Base-by-base conservation (phyloP, 1,140 invertebrate species). In the Protaetia brevitarsis region DNA sequence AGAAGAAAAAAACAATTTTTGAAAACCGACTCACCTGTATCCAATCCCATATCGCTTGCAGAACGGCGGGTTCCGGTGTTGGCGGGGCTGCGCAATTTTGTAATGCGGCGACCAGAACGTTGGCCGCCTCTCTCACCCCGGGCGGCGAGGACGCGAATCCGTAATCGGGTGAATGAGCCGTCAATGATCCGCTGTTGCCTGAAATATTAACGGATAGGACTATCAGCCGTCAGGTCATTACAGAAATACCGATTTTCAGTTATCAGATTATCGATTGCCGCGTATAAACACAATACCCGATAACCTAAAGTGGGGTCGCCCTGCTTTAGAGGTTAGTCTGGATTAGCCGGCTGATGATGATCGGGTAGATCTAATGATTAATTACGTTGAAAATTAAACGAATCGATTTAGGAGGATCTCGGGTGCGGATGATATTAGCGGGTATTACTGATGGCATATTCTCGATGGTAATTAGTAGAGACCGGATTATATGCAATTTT, bases 111-210 rank as follows among this genome's bases (percentile, higher is more conserved):
- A 70, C 69, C 26, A 78, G 70, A 56, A 65, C 59, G 63, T 71
- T 76, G 21, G 77, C 72, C n/a, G 75, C 77, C 36, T 78, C 77
- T 58, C 73, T 64, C 0, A 78, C 71, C 13, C 73, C 72, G n/a
- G 72, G 72, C 8, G 73, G 71, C n/a, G 68, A 68, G 29, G 65
- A 67, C 19, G 60, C 66, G 63, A 77, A 77, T 6, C 75, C 75
- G 67, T 77, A 78, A 56, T 78, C 77, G 4, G 77, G 77, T 7
- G 77, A 78, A 70, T 78, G 76, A 3, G 76, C 69, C 21, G 71
- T 75, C 41, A 76, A 65, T 7, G 75, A 73, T 29, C 74, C 73
- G 28, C 69, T 76, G 63, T 75, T 76, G 64, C 77, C 77, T 78
- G 68, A 60, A 76, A 76, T 56, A 66, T 62, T 62, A 30, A 57